phyloP scores from a whole-genome alignment of 2,888 invertebrate species.

The Empis livida region DNA sequence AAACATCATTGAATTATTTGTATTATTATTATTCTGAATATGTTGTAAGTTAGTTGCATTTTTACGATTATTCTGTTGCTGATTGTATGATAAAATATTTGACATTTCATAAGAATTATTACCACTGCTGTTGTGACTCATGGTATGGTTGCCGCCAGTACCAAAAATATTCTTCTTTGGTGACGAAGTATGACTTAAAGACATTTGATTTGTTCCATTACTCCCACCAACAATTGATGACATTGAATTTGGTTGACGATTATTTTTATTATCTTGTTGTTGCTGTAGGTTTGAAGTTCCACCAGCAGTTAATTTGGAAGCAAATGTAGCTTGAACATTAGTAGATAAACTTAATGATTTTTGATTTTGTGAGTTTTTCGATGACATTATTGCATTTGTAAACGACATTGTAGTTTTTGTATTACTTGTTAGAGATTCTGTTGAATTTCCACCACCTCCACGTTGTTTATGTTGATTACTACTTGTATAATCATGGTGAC shows the following conservation, averaged over 20 bases:
- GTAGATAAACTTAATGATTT: conserved; percentile 8
- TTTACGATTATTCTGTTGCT: conserved; percentile 4
- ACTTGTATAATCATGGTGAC: neutral
- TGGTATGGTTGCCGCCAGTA: neutral
- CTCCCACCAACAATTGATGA: too few relatives aligned
- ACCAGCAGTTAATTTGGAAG: conserved; percentile 38
- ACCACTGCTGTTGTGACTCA: neutral
- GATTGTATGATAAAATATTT: conserved; percentile 3
- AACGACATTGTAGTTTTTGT: conserved; percentile 46
- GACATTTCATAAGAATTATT: neutral
- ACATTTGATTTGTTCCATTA: conserved; percentile 5
- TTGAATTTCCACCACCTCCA: conserved; percentile 8
- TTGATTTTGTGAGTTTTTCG: conserved; percentile 27
- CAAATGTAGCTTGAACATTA: conserved; percentile 28
- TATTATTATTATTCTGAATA: too few relatives aligned
- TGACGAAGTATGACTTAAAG: conserved; percentile 17
- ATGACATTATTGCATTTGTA: conserved; percentile 43
- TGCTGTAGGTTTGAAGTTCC: conserved; percentile 16
- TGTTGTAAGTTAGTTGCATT: conserved; percentile 2
- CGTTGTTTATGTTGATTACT: conserved; percentile 8
- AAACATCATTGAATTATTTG: conserved; percentile 1
- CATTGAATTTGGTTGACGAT: conserved; percentile 1
- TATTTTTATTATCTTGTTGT: neutral
- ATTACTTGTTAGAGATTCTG: conserved; percentile 14
- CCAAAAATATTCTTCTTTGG: neutral